Base-by-base conservation (phyloP, 2,888 invertebrate species). In the Buathra laborator region DNA sequence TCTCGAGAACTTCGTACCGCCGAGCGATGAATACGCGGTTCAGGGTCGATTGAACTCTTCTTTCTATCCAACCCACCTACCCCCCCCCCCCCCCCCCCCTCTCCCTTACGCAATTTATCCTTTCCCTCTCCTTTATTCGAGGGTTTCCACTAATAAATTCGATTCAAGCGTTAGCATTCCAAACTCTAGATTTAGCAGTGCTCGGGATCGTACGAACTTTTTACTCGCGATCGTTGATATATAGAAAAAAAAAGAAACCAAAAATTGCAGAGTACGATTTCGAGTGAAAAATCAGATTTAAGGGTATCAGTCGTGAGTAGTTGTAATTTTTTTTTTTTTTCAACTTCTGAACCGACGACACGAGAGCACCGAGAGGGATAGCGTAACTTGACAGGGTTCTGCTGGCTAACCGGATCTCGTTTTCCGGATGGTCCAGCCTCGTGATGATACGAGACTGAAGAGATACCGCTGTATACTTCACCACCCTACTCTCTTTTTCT, bases 41-140 rank as follows among this genome's bases (percentile, higher is more conserved):
- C 81, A 67, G 68, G 80, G 86, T 85, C 81, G 76, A 88, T 89
- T 86, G 84, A 87, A 84, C 83, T 83, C 84, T 82, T 83, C 53
- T 56, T 10, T 24, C 19, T 80, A 70, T 24, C 19, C 81, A 70
- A 66, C 44, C 66, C 59, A n/a, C n/a, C n/a, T n/a, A n/a, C 66
- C 37, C 1, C 9, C 37, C 37, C 9, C 37, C 37, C 6, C 37
- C 37, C 37, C 4, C 7, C 37, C 2, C 37, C 2, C 7, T 0
- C 7, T 7, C 37, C 4, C 37, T 37, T 9, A 37, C 37, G 53
- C 64, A 62, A 32, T 24, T 79, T 53, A 53, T 43, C 53, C 32
- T 32, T 7, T 48, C n/a, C 19, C 29, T 44, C 48, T 66, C n/a
- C 44, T 6, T 9, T 7, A 46, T 46, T 19, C 19, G 16, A 3